These are phyloP conservation scores for Eudyptes chrysolophus DNA, from an alignment of 2,113 vertebrate genomes.

Conservation along the genomic window DNA sequence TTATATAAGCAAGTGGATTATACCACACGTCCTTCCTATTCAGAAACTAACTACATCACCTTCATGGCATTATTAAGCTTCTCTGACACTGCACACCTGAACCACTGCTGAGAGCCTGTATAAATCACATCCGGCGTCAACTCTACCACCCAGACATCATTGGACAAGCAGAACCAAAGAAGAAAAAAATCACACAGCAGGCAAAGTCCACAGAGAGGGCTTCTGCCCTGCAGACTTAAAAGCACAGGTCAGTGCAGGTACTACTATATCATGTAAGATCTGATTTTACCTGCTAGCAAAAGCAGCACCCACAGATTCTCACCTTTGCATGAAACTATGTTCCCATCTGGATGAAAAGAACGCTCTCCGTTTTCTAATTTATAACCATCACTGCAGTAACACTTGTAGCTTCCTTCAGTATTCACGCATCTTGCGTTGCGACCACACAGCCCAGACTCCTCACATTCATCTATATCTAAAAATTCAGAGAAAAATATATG, in stretches of 20 bases:
- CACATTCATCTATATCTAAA: constrained; percentile 88
- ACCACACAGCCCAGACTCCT: constrained; percentile 75
- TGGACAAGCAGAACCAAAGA: neutral
- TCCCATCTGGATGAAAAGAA: constrained; percentile 75
- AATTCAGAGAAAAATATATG: neutral
- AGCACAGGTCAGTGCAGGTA: neutral
- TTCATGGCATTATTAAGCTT: neutral
- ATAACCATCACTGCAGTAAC: constrained; percentile 84
- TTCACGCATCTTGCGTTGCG: constrained; percentile 82
- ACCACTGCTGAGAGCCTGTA: neutral
- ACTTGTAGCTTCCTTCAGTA: constrained; percentile 81
- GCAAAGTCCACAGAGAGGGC: neutral
- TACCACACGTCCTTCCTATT: neutral
- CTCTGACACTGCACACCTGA: neutral
- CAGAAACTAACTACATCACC: neutral
- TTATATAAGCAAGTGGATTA: neutral
- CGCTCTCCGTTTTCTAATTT: constrained; percentile 68
- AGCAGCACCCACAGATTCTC: neutral
- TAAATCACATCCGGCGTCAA: neutral
- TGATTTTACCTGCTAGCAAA: neutral
- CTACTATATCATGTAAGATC: neutral
- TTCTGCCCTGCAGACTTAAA: neutral
- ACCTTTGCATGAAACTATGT: constrained; percentile 81
- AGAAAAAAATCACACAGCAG: neutral
- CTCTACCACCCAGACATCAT: neutral